A percentile compares a stretch with the other conserved stretches of the same genome.
Evolutionary conservation across 2,797 vertebrate species (phyloP).

Genomic region (Artibeus jamaicensis): DNA sequence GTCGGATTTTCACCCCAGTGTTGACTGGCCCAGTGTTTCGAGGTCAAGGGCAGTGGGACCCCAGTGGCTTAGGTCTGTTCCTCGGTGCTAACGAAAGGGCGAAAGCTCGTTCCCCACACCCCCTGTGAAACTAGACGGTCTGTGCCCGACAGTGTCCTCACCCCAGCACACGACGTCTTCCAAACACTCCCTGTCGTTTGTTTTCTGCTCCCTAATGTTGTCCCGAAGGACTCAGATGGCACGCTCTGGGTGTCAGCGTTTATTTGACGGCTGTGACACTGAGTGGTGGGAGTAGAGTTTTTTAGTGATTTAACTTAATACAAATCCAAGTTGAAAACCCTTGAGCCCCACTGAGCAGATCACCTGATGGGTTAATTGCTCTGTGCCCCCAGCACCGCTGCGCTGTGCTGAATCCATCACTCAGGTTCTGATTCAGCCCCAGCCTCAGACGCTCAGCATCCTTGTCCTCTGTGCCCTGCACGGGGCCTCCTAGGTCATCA

Average conservation of each 20-base stretch:
- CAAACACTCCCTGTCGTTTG: not conserved
- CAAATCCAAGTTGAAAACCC: not conserved
- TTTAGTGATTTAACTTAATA: not conserved
- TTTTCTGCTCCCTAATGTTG: not conserved
- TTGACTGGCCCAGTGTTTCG: not conserved
- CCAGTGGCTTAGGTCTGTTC: not conserved
- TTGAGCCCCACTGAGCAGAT: not conserved
- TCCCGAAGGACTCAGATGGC: not conserved
- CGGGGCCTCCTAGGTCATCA: not conserved
- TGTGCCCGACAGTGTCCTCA: not conserved
- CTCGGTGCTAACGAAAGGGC: not conserved
- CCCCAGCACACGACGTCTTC: not conserved
- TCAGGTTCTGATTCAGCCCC: not conserved
- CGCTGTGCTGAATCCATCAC: not conserved
- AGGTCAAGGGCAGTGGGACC: not conserved
- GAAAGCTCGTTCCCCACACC: rapidly evolving
- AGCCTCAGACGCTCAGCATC: not conserved
- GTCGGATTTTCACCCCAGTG: not conserved
- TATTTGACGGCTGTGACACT: not conserved
- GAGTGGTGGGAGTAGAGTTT: not conserved
- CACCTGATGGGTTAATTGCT: not conserved
- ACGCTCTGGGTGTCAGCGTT: not conserved
- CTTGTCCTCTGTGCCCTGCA: not conserved
- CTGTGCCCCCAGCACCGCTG: not conserved
- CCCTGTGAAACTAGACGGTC: not conserved